These are phyloP conservation scores for Brachyptera putata DNA, from an alignment of 2,888 invertebrate species.

Conservation along the genomic window DNA sequence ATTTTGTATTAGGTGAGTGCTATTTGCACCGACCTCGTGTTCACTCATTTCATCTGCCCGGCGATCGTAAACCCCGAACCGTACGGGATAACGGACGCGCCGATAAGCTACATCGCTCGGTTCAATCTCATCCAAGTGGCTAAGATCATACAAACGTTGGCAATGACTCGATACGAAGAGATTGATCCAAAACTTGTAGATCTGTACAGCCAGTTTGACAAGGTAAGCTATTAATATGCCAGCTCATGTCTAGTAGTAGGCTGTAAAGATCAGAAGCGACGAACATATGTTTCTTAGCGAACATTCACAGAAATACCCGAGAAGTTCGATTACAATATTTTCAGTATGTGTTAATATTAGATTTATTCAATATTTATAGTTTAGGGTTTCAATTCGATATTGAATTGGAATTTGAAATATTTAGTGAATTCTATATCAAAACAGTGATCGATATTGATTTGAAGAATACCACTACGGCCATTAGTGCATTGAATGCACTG, in stretches of 20 bases:
- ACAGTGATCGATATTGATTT: too few relatives aligned
- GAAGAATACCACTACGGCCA: too few relatives aligned
- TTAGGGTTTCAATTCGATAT: too few relatives aligned
- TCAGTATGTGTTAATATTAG: too few relatives aligned
- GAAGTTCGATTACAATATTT: too few relatives aligned
- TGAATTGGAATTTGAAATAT: too few relatives aligned
- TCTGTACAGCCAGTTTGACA: conserved; percentile 75
- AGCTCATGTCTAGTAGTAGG: background rate
- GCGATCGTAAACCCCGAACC: conserved; percentile 95
- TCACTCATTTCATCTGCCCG: conserved; percentile 91
- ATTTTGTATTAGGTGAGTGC: conserved; percentile 42
- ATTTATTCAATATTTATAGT: too few relatives aligned
- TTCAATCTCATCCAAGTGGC: conserved; percentile 89
- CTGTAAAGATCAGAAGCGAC: too few relatives aligned
- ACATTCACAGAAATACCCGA: too few relatives aligned
- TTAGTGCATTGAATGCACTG: too few relatives aligned
- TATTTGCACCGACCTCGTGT: conserved; percentile 88
- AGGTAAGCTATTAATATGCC: conserved; percentile 44
- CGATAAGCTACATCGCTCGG: conserved; percentile 84
- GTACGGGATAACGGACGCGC: conserved; percentile 88
- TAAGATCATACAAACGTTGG: conserved; percentile 87
- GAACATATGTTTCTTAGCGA: too few relatives aligned
- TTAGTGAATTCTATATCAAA: too few relatives aligned
- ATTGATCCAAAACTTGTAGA: conserved; percentile 64
- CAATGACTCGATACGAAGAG: conserved; percentile 77